phyloP scores from a whole-genome alignment of 1,140 invertebrate species.

The Panagrolaimus sp. region DNA sequence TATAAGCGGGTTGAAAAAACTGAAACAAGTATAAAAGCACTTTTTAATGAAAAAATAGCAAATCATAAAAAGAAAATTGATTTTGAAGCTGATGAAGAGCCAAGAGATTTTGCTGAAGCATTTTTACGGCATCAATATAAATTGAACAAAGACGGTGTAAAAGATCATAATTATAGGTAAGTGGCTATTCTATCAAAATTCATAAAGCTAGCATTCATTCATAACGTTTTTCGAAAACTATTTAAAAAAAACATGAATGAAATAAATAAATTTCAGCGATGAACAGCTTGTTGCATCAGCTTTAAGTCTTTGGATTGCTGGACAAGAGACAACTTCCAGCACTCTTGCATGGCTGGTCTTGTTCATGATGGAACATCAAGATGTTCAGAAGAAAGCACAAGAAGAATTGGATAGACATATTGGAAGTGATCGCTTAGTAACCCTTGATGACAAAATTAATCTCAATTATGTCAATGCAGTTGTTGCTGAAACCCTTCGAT shows the following conservation, averaged over 20 bases:
- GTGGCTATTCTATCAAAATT: neutral
- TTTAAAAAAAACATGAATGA: too few species aligned
- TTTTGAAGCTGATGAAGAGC: conserved; percentile 15
- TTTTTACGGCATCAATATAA: conserved; percentile 19
- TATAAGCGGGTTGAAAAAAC: neutral
- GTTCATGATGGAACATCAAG: conserved; percentile 4
- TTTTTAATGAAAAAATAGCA: neutral
- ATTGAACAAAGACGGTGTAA: conserved; percentile 4
- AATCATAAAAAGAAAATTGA: neutral
- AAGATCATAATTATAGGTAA: conserved; percentile 3
- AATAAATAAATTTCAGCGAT: neutral
- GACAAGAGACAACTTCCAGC: neutral
- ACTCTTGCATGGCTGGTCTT: neutral
- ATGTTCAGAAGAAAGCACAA: neutral
- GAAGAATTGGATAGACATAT: neutral
- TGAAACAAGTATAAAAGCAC: neutral
- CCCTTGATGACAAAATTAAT: neutral
- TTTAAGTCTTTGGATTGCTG: conserved; percentile 4
- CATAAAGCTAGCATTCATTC: too few species aligned
- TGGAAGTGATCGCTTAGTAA: neutral
- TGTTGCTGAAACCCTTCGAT: conserved; percentile 17
- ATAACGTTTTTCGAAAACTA: too few species aligned
- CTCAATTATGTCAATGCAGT: neutral
- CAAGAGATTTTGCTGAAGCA: conserved; percentile 25
- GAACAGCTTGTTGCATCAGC: neutral